Evolutionary conservation across 2,113 vertebrate species (phyloP).

Genomic region (Alectura lathami): DNA sequence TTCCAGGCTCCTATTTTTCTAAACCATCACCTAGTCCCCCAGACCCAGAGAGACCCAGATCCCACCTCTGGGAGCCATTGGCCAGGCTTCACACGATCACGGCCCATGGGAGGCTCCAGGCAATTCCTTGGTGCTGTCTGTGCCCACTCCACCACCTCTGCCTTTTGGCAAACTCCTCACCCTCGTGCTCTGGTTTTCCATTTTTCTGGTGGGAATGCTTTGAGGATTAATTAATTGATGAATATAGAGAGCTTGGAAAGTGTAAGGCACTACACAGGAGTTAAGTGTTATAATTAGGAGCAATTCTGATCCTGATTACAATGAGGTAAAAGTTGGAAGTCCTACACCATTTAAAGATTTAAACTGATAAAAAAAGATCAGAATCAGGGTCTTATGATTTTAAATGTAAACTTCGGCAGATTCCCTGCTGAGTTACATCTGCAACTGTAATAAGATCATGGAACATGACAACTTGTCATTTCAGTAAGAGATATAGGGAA

Average conservation of each 20-base stretch:
- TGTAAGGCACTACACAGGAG: constrained; percentile 46
- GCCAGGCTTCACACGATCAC: background rate
- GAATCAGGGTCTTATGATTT: constrained; percentile 50
- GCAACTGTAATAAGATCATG: constrained; percentile 67
- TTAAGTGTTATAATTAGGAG: constrained; percentile 61
- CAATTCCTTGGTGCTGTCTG: too few species aligned
- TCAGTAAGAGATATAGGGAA: constrained; percentile 64
- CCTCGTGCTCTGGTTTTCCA: background rate
- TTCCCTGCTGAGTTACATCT: constrained; percentile 70
- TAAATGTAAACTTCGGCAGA: constrained; percentile 59
- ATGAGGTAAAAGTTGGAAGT: constrained; percentile 63
- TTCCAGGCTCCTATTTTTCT: background rate
- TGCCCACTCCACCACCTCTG: background rate
- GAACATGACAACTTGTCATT: constrained; percentile 71
- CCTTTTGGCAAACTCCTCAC: background rate
- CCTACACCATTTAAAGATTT: constrained; percentile 21
- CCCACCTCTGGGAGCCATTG: accelerated
- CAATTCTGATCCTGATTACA: constrained; percentile 65
- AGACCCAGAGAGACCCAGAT: background rate
- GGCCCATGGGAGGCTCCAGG: too few species aligned
- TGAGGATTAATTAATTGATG: constrained; percentile 47
- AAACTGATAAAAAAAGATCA: constrained; percentile 29
- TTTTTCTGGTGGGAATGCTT: background rate
- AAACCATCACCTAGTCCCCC: background rate
- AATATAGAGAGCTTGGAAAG: constrained; percentile 44